These are phyloP conservation scores for Synergus umbraculus DNA, from an alignment of 2,888 invertebrate species.

Conservation along the genomic window DNA sequence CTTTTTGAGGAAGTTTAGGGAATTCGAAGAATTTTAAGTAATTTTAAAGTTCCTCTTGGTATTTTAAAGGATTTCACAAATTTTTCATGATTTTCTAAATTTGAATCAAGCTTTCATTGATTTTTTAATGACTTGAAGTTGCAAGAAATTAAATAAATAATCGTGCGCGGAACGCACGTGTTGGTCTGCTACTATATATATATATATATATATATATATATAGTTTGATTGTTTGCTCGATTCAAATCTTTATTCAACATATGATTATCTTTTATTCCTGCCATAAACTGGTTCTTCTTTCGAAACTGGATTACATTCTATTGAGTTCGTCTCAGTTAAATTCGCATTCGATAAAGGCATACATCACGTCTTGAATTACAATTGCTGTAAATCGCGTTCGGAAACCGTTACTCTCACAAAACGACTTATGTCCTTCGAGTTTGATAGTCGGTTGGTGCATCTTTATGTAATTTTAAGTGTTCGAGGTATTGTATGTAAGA, in stretches of 20 bases:
- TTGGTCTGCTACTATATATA: no score
- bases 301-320: constrained; percentile 33
- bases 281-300: constrained; percentile 31
- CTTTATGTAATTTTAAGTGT: constrained; percentile 38
- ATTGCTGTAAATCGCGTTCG: constrained; percentile 33
- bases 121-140: no score
- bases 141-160: no score
- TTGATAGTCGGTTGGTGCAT: constrained; percentile 27
- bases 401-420: constrained; percentile 38
- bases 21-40: no score
- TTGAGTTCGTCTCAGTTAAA: constrained; percentile 30
- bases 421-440: constrained; percentile 37
- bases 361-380: constrained; percentile 37
- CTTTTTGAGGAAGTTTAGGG: no score
- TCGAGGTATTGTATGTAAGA: constrained; percentile 35
- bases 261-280: constrained; percentile 31
- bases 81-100: no score
- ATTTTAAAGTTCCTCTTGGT: no score
- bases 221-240: constrained; percentile 16
- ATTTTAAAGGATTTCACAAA: no score
- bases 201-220: no score
- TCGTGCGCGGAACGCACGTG: no score
- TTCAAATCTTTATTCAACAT: constrained; percentile 24
- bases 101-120: no score
- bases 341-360: constrained; percentile 34